A percentile compares a stretch with the other conserved stretches of the same genome.
phyloP scores from a whole-genome alignment of 2,113 vertebrate species.

The Tragelaphus scriptus region DNA sequence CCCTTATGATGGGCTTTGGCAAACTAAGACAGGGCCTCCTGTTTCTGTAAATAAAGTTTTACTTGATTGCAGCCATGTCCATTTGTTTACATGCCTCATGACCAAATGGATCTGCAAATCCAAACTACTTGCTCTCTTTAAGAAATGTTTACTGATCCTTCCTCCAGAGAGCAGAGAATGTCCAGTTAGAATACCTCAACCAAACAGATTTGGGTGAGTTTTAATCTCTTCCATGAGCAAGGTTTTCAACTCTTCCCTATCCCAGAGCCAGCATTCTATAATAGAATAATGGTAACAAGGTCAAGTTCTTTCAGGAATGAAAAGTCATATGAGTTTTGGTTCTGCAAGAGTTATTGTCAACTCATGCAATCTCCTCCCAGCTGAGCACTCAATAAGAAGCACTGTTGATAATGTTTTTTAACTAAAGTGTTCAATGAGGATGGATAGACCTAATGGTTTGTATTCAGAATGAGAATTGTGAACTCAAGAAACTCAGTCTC shows the following conservation, averaged over 20 bases:
- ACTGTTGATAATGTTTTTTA: neutral
- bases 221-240: neutral
- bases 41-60: neutral
- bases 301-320: neutral
- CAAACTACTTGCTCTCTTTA: neutral
- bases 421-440: neutral
- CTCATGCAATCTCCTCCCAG: neutral
- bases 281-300: neutral
- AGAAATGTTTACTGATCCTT: neutral
- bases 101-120: neutral
- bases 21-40: neutral
- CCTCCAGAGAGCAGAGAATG: neutral
- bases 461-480: neutral
- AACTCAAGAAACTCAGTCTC: slow-evolving; percentile 22
- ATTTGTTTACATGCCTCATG: neutral
- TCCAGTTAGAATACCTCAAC: neutral
- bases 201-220: neutral
- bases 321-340: neutral
- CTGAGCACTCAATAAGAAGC: neutral
- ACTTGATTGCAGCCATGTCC: neutral
- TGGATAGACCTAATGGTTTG: neutral
- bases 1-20: neutral
- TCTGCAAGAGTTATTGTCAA: neutral
- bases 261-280: neutral
- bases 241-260: neutral